Percentiles rank a stretch among this genome's conserved stretches.
Evolutionary conservation across 2,113 vertebrate species (phyloP).

Genomic region (Cavia aperea): DNA sequence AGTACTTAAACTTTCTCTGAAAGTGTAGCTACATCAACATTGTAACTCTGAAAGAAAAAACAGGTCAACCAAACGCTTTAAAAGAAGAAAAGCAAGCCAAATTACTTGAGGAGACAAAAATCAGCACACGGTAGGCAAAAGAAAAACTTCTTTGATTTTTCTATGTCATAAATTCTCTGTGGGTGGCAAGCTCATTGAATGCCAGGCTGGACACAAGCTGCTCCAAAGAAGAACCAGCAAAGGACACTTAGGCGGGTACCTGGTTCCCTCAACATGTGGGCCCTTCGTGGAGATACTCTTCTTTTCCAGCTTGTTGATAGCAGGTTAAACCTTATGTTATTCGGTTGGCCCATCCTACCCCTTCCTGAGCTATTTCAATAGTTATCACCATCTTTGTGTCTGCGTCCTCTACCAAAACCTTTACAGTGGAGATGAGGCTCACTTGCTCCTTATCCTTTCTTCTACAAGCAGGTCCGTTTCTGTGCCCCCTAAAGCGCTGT

Average conservation of each 20-base stretch:
- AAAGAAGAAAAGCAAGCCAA: constrained; percentile 20
- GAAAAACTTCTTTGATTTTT: neutral
- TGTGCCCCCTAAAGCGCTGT: neutral
- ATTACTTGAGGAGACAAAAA: constrained; percentile 1
- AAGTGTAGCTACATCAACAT: constrained; percentile 30
- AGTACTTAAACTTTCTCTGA: neutral
- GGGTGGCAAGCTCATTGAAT: neutral
- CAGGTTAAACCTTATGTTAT: neutral
- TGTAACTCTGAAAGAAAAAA: constrained; percentile 24
- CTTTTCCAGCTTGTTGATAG: neutral
- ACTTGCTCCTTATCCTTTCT: neutral
- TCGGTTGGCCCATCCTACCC: neutral
- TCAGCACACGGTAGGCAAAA: neutral
- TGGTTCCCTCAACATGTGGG: no score
- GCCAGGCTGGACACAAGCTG: neutral
- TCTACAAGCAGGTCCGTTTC: neutral
- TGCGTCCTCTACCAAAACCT: neutral
- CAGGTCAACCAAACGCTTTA: constrained; percentile 20
- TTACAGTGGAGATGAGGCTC: neutral
- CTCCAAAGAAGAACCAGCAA: neutral
- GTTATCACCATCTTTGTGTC: neutral
- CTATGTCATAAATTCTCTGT: constrained; percentile 9
- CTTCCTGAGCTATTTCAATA: neutral
- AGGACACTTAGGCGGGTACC: neutral
- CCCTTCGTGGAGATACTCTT: neutral